Percentiles rank a stretch among this genome's conserved stretches.
Evolutionary conservation across 2,797 vertebrate species (phyloP).

Genomic region (Falco cherrug): DNA sequence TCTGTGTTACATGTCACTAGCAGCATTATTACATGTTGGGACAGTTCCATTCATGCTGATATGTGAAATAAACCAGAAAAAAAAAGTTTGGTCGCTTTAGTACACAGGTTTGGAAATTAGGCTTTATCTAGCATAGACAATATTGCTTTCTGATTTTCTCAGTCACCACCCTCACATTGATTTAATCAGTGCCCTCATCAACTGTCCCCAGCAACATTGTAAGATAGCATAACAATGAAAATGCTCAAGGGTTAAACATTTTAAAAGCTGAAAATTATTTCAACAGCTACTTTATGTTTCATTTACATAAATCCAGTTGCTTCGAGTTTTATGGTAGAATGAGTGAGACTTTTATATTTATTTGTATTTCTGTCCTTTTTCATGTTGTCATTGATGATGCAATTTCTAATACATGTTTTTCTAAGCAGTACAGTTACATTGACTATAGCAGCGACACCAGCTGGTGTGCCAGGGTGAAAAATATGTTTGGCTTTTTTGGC

Average conservation of each 20-base stretch:
- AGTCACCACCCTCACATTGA: not conserved
- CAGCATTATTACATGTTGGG: not conserved
- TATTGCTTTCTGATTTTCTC: not conserved
- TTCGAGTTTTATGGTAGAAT: not conserved
- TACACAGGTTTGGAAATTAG: not conserved
- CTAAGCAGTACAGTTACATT: not conserved
- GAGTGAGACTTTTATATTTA: not conserved
- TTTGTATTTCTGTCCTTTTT: not conserved
- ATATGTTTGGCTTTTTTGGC: conserved; percentile 16
- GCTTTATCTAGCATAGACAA: not conserved
- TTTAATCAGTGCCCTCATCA: not conserved
- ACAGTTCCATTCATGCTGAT: not conserved
- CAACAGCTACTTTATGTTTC: not conserved
- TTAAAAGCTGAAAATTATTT: not conserved
- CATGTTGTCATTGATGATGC: not conserved
- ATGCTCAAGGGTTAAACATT: not conserved
- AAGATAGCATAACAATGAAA: not conserved
- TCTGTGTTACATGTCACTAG: not conserved
- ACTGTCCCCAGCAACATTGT: not conserved
- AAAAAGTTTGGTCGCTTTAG: not conserved
- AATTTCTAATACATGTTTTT: not conserved
- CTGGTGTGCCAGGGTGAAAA: conserved; percentile 44
- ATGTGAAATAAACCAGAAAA: not conserved
- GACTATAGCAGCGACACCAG: conserved; percentile 3
- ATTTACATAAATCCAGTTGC: not conserved